phyloP scores from a whole-genome alignment of 1,140 invertebrate species.

The Tribolium castaneum region DNA sequence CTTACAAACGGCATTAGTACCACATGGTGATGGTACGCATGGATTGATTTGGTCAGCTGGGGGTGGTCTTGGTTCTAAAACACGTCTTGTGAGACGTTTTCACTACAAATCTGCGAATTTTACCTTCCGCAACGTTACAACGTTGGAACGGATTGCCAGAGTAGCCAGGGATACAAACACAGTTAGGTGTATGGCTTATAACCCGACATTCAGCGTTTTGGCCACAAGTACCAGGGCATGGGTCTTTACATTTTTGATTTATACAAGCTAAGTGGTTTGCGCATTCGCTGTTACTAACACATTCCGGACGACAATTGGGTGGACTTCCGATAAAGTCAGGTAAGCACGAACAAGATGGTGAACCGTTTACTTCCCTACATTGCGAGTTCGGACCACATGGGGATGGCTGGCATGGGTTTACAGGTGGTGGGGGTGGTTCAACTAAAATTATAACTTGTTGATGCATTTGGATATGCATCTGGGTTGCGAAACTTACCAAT shows the following conservation, averaged over 20 bases:
- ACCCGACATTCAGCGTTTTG: constrained; percentile 74
- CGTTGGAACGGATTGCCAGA: constrained; percentile 70
- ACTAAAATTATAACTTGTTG: constrained; percentile 46
- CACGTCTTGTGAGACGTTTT: constrained; percentile 4
- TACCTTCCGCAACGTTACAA: constrained; percentile 64
- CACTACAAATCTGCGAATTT: constrained; percentile 39
- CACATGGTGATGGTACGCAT: constrained; percentile 75
- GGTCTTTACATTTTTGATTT: constrained; percentile 81
- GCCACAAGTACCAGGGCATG: constrained; percentile 75
- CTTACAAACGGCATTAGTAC: constrained; percentile 74
- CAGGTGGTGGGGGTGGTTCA: constrained; percentile 62
- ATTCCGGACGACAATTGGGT: constrained; percentile 81
- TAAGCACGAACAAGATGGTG: constrained; percentile 76
- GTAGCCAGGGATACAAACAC: constrained; percentile 69
- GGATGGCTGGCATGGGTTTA: constrained; percentile 74
- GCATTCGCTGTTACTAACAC: constrained; percentile 83
- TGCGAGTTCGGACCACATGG: constrained; percentile 79
- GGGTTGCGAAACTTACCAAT: constrained; percentile 24
- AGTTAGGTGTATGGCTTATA: constrained; percentile 74
- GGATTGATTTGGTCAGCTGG: constrained; percentile 63
- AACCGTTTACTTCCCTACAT: constrained; percentile 72
- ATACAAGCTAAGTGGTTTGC: constrained; percentile 77
- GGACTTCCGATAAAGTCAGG: constrained; percentile 79
- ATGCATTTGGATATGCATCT: neutral
- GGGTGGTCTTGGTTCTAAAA: constrained; percentile 55